Conservation (phyloP, 2,113 vertebrate genomes). For the Macrotis lagotis region DNA sequence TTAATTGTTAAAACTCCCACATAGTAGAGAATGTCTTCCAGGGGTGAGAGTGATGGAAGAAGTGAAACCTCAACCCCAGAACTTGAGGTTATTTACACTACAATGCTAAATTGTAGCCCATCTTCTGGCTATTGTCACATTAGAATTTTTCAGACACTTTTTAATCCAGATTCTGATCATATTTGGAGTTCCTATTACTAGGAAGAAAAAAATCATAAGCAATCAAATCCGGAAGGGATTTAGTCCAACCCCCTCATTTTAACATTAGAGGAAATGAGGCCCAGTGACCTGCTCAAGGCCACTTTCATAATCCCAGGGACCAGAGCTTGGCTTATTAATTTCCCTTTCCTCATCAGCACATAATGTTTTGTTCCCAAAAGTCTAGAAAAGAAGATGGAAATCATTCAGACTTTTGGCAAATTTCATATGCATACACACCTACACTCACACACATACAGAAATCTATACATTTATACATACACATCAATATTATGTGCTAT, state of each 20-base stretch:
- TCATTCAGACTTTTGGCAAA: slow-evolving; percentile 51
- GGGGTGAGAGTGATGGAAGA: background rate
- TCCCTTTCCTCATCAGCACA: slow-evolving; percentile 43
- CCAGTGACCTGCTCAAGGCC: background rate
- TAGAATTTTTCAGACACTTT: slow-evolving; percentile 45
- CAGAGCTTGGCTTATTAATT: slow-evolving; percentile 24
- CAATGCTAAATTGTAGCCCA: background rate
- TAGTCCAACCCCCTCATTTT: background rate
- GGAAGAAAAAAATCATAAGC: background rate
- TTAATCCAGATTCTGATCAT: slow-evolving; percentile 36
- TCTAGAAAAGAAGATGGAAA: slow-evolving; percentile 24
- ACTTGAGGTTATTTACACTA: background rate
- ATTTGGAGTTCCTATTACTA: background rate
- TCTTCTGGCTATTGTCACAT: slow-evolving; percentile 25
- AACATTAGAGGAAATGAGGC: background rate
- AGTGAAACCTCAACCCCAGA: background rate
- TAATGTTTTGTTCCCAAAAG: slow-evolving; percentile 53
- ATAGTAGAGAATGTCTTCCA: background rate
- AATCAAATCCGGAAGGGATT: background rate
- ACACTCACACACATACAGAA: background rate
- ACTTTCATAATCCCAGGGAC: background rate
- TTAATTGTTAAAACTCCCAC: background rate
- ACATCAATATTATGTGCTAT: background rate
- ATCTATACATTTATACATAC: background rate
- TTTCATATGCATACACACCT: background rate